Conservation (phyloP, 2,797 vertebrate genomes). For the Galagoides demidoff region DNA sequence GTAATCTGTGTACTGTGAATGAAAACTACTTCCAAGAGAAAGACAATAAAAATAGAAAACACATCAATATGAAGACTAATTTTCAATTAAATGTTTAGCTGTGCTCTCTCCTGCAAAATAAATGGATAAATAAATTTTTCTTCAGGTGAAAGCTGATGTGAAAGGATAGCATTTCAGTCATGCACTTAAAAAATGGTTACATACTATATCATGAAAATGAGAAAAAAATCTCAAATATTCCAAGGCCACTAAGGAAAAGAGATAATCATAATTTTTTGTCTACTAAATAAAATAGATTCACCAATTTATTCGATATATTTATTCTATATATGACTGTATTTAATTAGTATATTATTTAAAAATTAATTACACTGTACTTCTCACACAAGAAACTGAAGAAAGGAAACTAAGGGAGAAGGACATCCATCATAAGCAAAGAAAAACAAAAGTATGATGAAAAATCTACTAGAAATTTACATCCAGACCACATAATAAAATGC, state of each 20-base stretch:
- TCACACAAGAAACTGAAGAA: not conserved
- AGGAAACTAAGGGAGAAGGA: not conserved
- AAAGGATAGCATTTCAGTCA: not conserved
- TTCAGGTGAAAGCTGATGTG: not conserved
- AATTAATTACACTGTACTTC: not conserved
- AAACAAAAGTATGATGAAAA: slow-evolving; percentile 22
- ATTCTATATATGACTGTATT: not conserved
- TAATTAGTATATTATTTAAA: not conserved
- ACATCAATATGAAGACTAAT: not conserved
- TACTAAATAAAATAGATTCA: not conserved
- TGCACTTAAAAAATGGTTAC: not conserved
- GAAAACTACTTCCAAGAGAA: not conserved
- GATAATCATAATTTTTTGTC: not conserved
- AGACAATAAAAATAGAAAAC: not conserved
- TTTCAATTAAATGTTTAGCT: not conserved
- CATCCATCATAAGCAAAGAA: not conserved
- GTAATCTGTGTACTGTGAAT: not conserved
- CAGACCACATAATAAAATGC: not conserved
- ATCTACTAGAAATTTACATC: not conserved
- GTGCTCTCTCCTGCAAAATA: not conserved
- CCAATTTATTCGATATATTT: not conserved
- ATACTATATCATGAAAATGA: not conserved
- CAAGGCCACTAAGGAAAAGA: not conserved
- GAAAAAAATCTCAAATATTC: not conserved
- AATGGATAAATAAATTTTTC: not conserved